Evolutionary conservation across 2,888 invertebrate genomes (phyloP).

Genomic region (Synanthedon andrenaeformis): DNA sequence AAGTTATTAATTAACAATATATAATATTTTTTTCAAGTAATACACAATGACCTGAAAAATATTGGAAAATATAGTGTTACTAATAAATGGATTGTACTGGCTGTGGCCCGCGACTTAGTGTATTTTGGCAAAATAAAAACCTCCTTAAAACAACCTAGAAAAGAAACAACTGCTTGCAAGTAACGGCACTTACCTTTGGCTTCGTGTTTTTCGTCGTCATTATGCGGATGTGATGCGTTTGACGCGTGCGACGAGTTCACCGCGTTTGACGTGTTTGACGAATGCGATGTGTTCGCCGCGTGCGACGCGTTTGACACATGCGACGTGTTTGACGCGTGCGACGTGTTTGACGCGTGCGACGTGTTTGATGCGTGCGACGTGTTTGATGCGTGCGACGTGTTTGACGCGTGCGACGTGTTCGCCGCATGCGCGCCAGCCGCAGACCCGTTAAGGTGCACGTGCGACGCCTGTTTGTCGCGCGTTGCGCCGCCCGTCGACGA

Average conservation of each 20-base stretch:
- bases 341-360: constrained; percentile 7
- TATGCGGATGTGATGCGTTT: constrained; percentile 5
- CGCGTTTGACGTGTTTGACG: constrained; percentile 11
- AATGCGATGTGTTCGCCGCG: constrained; percentile 3
- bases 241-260: too few relatives aligned
- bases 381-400: too few relatives aligned
- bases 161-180: too few relatives aligned
- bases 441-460: constrained; percentile 12
- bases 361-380: too few relatives aligned
- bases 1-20: too few relatives aligned
- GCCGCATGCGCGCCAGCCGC: constrained; percentile 7
- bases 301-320: constrained; percentile 9
- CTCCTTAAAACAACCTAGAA: too few relatives aligned
- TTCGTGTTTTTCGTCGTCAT: constrained; percentile 20
- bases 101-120: constrained; percentile 17
- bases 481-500: constrained; percentile 20
- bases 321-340: constrained; percentile 16
- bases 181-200: constrained; percentile 19
- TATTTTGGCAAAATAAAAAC: too few relatives aligned
- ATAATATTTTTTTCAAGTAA: too few relatives aligned
- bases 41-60: too few relatives aligned
- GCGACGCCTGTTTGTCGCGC: constrained; percentile 16
- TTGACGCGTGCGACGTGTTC: background rate
- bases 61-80: too few relatives aligned
- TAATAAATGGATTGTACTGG: too few relatives aligned